Conservation (phyloP, 1,140 invertebrate genomes). For the Cherax destructor region DNA sequence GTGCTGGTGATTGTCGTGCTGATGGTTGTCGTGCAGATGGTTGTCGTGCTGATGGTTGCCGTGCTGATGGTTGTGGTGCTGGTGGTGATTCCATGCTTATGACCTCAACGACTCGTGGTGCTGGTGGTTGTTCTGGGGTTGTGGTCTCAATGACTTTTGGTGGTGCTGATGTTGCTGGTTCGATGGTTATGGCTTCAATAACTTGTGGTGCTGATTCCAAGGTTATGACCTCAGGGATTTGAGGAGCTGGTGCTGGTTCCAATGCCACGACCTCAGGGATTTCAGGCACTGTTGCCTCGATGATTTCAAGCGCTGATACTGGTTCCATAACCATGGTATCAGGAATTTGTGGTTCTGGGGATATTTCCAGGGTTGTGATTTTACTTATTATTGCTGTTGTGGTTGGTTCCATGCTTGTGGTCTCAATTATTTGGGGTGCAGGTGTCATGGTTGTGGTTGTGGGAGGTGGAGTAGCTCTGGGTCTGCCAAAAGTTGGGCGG, state of each 20-base stretch:
- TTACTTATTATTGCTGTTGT: not conserved
- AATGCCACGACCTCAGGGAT: not conserved
- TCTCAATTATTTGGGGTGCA: not conserved
- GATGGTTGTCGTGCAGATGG: not conserved
- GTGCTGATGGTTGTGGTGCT: not conserved
- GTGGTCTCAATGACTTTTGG: not conserved
- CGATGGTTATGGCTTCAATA: not conserved
- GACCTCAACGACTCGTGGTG: too few relatives aligned
- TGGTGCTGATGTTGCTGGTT: not conserved
- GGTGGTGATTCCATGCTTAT: too few relatives aligned
- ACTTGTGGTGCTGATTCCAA: not conserved
- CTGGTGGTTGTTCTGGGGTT: too few relatives aligned
- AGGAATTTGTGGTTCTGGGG: not conserved
- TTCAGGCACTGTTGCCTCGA: not conserved
- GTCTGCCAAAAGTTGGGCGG: not conserved
- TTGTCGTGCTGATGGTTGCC: not conserved
- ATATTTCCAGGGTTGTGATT: not conserved
- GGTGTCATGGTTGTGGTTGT: constrained; percentile 7
- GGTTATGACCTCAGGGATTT: not conserved
- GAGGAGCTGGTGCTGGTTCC: not conserved
- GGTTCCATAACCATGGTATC: not conserved
- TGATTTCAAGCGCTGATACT: not conserved
- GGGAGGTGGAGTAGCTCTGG: not conserved
- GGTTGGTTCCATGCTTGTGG: not conserved
- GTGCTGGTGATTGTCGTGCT: not conserved